Evolutionary conservation across 64 coral and sea anemone species (phyloP), one percentile per base, ranked within the genome.

Genomic region (Montipora foliosa): DNA sequence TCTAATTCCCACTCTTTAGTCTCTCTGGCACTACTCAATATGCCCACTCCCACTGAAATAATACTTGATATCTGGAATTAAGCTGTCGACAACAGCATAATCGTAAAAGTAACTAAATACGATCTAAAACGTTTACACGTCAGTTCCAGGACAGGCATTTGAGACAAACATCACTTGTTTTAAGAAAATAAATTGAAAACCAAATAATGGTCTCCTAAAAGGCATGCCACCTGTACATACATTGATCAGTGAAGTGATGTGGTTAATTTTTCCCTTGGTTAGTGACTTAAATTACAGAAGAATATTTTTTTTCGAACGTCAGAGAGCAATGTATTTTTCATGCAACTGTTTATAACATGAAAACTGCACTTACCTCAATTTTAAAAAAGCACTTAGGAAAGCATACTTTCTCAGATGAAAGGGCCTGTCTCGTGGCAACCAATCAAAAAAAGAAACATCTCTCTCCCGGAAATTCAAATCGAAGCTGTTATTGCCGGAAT

Each of bases 81-180:
- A 64, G 8, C n/a, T 74, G 71, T 74, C 12, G 3, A 74, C n/a
- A 44, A 74, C 71, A 24, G 71, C 7, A 5, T 47, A 8, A 44
- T 2, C 15, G 9, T 67, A 44, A 17, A 72, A 22, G 67, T 22
- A 86, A 22, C 62, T 86, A 49, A 68, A 49, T 59, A 86, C 64
- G 47, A 6, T 20, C 4, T 19, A 22, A 6, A 16, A 6, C 14
- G 60, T 13, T 44, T 24, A 21, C 22, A 19, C 37, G 76, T 44
- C 58, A 46, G 11, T 82, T 47, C 6, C 61, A 67, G 15, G 81
- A 48, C 59, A 22, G 82, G 17, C 66, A 86, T 86, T 86, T 72
- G 66, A 71, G 64, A 86, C 44, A 86, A 22, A 20, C 68, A 64
- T 86, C 19, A 72, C 47, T 71, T 86, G 44, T 16, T 19, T 72